Base-by-base conservation (phyloP, 2,797 vertebrate genomes). In the Eptatretus atami region DNA sequence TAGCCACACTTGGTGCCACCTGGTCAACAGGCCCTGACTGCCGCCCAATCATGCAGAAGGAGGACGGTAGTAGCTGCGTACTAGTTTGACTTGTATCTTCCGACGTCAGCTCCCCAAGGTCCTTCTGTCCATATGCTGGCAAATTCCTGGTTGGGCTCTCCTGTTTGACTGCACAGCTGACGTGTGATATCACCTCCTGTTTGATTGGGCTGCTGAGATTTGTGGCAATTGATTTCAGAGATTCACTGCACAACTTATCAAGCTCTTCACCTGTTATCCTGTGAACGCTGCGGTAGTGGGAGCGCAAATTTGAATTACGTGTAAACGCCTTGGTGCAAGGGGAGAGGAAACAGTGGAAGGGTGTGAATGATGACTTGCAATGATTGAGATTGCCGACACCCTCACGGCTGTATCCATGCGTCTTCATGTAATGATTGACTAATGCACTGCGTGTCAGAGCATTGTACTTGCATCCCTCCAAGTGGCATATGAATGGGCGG, bases 401-500 rank as follows among this genome's bases (percentile, higher is more conserved):
- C 10, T 61, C 25, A n/a, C 25, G n/a, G 57, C 57, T 61, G 57
- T 61, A 61, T 10, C 12, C 25, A 12, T 61, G 57, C n/a, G 25
- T 25, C 25, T 61, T 61, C 11, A 25, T 61, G 57, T 61, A 61
- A 25, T 61, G 57, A 25, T 61, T 61, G n/a, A 61, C 57, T 12
- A 61, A 12, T 12, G 57, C 57, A 25, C 57, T n/a, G n/a, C 57
- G 57, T 25, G 57, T 61, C 57, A 61, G 57, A n/a, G 57, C 57
- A 10, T 25, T 25, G 57, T 61, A 61, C 57, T 61, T 61, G 57
- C 57, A 61, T n/a, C n/a, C n/a, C 25, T n/a, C n/a, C n/a, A 61
- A 10, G 57, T 61, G 57, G 57, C 57, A 61, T n/a, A 61, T 25
- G 57, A n/a, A 61, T n/a, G 57, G 57, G n/a, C 57, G n/a, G 57